These are phyloP conservation scores for Plecotus auritus DNA, from an alignment of 2,113 vertebrate species.

Conservation along the genomic window DNA sequence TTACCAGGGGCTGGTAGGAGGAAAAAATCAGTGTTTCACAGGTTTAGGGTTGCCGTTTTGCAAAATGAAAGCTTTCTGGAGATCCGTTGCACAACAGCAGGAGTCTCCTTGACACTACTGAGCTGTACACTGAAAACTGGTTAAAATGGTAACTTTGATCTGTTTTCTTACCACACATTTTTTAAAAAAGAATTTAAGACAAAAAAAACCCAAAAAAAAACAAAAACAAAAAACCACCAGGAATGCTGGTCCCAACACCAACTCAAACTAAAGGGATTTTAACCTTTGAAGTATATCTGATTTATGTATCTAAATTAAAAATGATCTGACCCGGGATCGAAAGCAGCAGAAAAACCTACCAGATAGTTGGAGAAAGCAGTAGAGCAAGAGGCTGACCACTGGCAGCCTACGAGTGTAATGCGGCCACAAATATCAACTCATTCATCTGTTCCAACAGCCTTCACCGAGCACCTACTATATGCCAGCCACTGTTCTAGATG, in stretches of 20 bases:
- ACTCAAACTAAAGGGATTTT: not conserved
- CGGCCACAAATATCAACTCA: not conserved
- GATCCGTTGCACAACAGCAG: too few species aligned
- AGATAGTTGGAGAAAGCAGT: not conserved
- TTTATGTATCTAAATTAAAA: not conserved
- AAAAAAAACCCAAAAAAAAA: not conserved
- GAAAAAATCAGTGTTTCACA: not conserved
- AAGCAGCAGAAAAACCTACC: not conserved
- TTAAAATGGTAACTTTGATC: too few species aligned
- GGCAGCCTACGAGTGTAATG: accelerated
- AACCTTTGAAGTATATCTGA: not conserved
- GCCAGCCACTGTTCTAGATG: too few species aligned
- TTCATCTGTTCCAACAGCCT: not conserved
- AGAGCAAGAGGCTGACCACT: not conserved
- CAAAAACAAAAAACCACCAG: not conserved
- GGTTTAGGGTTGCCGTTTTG: not conserved
- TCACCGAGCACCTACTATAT: accelerated
- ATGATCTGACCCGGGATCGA: not conserved
- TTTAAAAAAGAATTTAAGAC: not conserved
- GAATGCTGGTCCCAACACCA: not conserved
- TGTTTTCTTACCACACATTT: not conserved
- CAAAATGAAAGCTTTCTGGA: not conserved
- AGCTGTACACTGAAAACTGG: not conserved
- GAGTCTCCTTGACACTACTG: too few species aligned
- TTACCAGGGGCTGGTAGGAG: not conserved